Conservation (phyloP, 2,888 invertebrate species). For the Byasa hedistus region DNA sequence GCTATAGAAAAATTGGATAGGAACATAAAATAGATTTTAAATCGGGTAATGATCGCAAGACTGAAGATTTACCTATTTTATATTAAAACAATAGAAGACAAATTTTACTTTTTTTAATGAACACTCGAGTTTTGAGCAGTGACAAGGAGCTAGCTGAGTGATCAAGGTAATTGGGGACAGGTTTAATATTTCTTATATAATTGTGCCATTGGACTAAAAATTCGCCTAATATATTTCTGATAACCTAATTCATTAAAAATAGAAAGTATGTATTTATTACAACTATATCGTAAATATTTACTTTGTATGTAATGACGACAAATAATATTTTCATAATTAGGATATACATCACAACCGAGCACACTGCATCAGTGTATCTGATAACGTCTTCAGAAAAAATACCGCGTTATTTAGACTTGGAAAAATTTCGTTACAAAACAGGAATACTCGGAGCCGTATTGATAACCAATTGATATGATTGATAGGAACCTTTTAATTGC, state of each 20-base stretch:
- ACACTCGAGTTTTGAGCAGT: background rate
- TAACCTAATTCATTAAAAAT: conserved; percentile 14
- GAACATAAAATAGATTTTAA: background rate
- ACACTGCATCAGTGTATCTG: conserved; percentile 17
- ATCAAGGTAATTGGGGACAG: conserved; percentile 24
- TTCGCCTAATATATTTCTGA: conserved; percentile 24
- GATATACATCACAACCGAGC: conserved; percentile 6
- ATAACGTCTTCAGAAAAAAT: conserved; percentile 1
- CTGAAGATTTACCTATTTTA: conserved; percentile 24
- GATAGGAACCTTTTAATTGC: conserved; percentile 12
- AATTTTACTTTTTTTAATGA: background rate
- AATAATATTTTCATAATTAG: background rate
- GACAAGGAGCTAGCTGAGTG: background rate
- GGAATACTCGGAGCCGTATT: conserved; percentile 26
- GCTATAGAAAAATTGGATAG: conserved; percentile 1
- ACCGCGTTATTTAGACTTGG: conserved; percentile 8
- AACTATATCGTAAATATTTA: conserved; percentile 6
- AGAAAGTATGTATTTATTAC: background rate
- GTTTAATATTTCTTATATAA: conserved; percentile 25
- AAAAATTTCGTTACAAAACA: conserved; percentile 36
- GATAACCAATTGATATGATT: conserved; percentile 31
- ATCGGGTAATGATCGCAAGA: conserved; percentile 6
- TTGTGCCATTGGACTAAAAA: conserved; percentile 10
- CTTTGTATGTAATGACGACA: background rate
- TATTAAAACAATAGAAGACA: background rate